Conservation (phyloP, 30 jellyfish, hydroid and myxozoan species). For the Aurelia aurita complex sp. Pacific region DNA sequence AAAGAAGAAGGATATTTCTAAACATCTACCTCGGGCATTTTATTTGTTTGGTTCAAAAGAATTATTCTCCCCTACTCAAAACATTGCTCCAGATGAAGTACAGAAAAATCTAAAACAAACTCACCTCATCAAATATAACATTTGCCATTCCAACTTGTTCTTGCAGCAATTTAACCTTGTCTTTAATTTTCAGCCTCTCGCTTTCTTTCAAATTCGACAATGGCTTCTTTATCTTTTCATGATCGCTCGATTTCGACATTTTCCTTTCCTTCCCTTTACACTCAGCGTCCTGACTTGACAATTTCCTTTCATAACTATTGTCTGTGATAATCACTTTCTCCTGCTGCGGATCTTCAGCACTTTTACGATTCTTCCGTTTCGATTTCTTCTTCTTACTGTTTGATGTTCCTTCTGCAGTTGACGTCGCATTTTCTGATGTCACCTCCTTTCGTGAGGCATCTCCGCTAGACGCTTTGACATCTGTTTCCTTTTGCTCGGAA, state of each 20-base stretch:
- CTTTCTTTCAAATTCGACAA: slow-evolving; percentile 24
- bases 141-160: slow-evolving; percentile 19
- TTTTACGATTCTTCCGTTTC: slow-evolving; percentile 30
- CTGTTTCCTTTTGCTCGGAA: background rate
- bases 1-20: too few relatives aligned
- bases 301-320: slow-evolving; percentile 12
- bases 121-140: slow-evolving; percentile 53
- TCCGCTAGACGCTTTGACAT: too few relatives aligned
- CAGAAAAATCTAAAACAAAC: background rate
- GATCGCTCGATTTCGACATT: slow-evolving; percentile 1
- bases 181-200: slow-evolving; percentile 27
- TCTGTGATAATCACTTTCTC: background rate
- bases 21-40: too few relatives aligned
- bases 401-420: background rate
- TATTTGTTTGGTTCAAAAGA: too few relatives aligned
- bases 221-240: slow-evolving; percentile 12
- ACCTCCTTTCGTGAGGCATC: too few relatives aligned
- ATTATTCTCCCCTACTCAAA: too few relatives aligned
- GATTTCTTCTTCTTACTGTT: slow-evolving; percentile 48
- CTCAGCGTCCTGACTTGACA: background rate
- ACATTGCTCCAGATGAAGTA: too few relatives aligned
- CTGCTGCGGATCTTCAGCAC: slow-evolving; percentile 1
- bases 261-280: background rate
- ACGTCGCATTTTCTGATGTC: background rate
- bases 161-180: slow-evolving; percentile 17